A percentile compares a stretch with the other conserved stretches of the same genome.
These are phyloP conservation scores for Dryomyza anilis DNA, from an alignment of 2,888 invertebrate genomes.

Conservation along the genomic window DNA sequence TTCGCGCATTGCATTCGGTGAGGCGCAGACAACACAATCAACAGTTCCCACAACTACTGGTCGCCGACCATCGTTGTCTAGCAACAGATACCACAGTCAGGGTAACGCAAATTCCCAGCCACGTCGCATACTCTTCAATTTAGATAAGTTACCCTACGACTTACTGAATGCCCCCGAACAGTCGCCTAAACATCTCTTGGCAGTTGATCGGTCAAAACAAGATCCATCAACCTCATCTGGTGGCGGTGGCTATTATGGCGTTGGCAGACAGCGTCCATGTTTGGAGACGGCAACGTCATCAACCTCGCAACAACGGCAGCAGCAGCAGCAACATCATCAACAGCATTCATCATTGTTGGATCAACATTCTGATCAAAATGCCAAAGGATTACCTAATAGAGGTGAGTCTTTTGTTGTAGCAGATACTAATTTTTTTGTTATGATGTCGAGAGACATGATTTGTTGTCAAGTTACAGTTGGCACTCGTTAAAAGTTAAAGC, in stretches of 20 bases:
- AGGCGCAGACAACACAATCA: constrained; percentile 44
- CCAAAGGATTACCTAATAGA: constrained; percentile 61
- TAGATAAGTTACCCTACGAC: constrained; percentile 60
- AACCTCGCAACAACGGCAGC: constrained; percentile 41
- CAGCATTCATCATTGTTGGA: constrained; percentile 58
- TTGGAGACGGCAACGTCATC: constrained; percentile 37
- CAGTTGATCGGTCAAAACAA: constrained; percentile 45
- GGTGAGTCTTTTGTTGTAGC: constrained; percentile 47
- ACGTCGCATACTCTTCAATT: constrained; percentile 58
- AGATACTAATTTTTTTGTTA: neutral
- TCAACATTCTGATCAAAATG: constrained; percentile 59
- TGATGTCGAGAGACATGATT: constrained; percentile 2
- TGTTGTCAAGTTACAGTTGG: neutral
- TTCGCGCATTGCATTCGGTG: constrained; percentile 56
- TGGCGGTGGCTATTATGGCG: constrained; percentile 35
- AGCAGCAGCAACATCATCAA: constrained; percentile 45
- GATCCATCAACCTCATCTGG: constrained; percentile 30
- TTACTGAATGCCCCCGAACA: constrained; percentile 57
- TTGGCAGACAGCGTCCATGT: constrained; percentile 41
- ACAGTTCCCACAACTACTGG: constrained; percentile 8
- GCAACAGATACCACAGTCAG: constrained; percentile 26
- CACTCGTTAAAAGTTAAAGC: too few relatives aligned
- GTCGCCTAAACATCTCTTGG: constrained; percentile 43
- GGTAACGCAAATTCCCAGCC: constrained; percentile 39
- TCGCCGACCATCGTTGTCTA: neutral